Percentiles rank a stretch among this genome's conserved stretches.
Conservation (phyloP, 2,797 vertebrate genomes). For the Argyrosomus regius region DNA sequence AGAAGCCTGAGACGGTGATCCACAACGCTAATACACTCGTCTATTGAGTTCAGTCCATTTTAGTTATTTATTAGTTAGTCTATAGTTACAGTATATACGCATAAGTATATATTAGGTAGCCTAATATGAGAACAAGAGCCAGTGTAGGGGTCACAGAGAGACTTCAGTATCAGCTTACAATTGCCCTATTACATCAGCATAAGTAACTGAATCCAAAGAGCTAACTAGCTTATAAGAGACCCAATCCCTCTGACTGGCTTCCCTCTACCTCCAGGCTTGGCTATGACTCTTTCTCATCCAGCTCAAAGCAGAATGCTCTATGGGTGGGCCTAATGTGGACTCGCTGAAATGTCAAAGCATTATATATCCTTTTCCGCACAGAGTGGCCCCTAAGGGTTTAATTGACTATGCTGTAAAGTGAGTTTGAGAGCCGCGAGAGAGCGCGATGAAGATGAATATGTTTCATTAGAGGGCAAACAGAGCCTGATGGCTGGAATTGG, state of each 20-base stretch:
- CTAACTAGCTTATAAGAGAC: constrained; percentile 83
- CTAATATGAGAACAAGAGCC: constrained; percentile 76
- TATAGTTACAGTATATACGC: constrained; percentile 75
- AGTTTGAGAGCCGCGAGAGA: constrained; percentile 85
- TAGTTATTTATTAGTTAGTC: constrained; percentile 71
- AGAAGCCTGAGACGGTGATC: constrained; percentile 46
- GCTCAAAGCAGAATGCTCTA: constrained; percentile 76
- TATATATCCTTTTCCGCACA: constrained; percentile 88
- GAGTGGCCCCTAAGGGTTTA: constrained; percentile 85
- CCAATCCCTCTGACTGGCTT: constrained; percentile 76
- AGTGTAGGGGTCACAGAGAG: constrained; percentile 77
- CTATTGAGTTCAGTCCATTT: constrained; percentile 68
- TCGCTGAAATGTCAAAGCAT: constrained; percentile 87
- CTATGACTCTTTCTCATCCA: constrained; percentile 75
- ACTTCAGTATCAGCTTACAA: constrained; percentile 81
- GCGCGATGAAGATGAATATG: constrained; percentile 87
- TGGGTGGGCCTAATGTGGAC: constrained; percentile 86
- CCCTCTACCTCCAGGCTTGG: constrained; percentile 75
- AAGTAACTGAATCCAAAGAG: constrained; percentile 82
- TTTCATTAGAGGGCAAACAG: constrained; percentile 88
- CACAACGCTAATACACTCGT: constrained; percentile 63
- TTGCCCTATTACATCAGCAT: constrained; percentile 83
- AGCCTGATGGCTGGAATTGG: constrained; percentile 84
- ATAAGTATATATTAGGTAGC: constrained; percentile 72
- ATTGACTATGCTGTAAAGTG: constrained; percentile 87